Base-by-base conservation (phyloP, 2,797 vertebrate species). In the Buphagus erythrorhynchus region DNA sequence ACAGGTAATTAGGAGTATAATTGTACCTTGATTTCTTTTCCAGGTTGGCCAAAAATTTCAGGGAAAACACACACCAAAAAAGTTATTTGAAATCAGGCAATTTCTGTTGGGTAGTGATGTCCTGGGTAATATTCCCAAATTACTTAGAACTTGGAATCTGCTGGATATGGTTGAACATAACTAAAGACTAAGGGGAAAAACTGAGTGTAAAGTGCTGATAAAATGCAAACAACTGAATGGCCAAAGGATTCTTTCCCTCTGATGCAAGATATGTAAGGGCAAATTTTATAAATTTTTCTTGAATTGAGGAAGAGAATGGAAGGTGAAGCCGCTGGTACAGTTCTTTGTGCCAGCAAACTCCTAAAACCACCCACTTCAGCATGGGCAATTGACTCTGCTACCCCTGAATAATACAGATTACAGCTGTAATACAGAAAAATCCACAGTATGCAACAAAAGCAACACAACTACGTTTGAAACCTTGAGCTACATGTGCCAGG, bases 51-150 rank as follows among this genome's bases (percentile, higher is more conserved):
- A 77, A 73, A 63, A 89, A 16, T 31, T 61, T 28, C 52, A 85
- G 29, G 11, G 36, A 69, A 78, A 78, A 43, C 2, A n/a, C 4
- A 31, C 1, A 16, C 0, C 5, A 36, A 38, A 45, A 19, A 1
- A 5, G 6, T 31, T 52, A 9, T 45, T 52, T 65, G 35, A 72
- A 86, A 48, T 5, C 6, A 79, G 5, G 6, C 4, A 28, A 6
- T 33, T 88, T 71, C 33, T 88, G 5, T 28, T 51, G 29, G 20
- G 22, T n/a, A 18, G 1, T 5, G 13, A 38, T 11, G 21, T 10
- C 18, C 18, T 45, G 14, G 69, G 33, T 14, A 68, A 40, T 4
- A 20, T 6, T 13, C 12, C 9, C 46, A 54, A 20, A 40, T n/a
- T 54, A 51, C 45, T 76, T 54, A 81, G 42, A 72, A 14, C 9